Evolutionary conservation across 2,888 invertebrate species (phyloP), one percentile per base, ranked within the genome.

Genomic region (Amblyjoppa fuscipennis): DNA sequence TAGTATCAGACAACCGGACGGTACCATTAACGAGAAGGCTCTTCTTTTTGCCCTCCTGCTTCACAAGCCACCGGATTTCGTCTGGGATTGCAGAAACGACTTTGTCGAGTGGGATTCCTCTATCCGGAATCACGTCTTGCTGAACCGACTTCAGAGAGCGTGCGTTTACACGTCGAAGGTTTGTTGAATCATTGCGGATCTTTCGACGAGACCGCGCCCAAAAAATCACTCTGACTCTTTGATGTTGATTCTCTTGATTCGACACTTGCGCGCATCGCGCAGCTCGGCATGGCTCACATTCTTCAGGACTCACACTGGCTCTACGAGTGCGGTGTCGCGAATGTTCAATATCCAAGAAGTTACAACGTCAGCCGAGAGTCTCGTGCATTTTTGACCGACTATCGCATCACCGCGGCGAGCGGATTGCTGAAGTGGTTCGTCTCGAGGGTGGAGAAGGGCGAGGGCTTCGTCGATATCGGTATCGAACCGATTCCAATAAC

Each of bases 371-470:
- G 94, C 68, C 89, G 91, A 16, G 95, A 96, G 88, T 92, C 92
- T 16, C 95, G 95, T 31, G 96, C 96, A 88, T 97, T 97, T 91
- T 92, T 95, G 79, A 95, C 96, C 88, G 98, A 98, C 93, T 98
- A 96, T 92, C 96, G 96, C 91, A 94, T 97, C 76, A 98, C 98
- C 2, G 97, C 98, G 3, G 97, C 98, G 88, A 96, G 97, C 73
- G 96, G 96, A 87, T 94, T 98, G 77, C 93, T 98, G 56, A 96
- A 97, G 91, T 97, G 96, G 94, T 94, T 96, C 71, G 94, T 95
- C 1, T 89, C 89, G n/a, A 90, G 88, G 70, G 84, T 91, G 66
- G 89, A 89, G 75, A 83, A 87, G 25, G 87, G 77, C 16, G 79
- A 83, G 20, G 82, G 86, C 28, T 83, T 88, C 61, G 77, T 88